Base-by-base conservation (phyloP, 1,140 invertebrate species). In the Leptestheria dahalacensis region DNA sequence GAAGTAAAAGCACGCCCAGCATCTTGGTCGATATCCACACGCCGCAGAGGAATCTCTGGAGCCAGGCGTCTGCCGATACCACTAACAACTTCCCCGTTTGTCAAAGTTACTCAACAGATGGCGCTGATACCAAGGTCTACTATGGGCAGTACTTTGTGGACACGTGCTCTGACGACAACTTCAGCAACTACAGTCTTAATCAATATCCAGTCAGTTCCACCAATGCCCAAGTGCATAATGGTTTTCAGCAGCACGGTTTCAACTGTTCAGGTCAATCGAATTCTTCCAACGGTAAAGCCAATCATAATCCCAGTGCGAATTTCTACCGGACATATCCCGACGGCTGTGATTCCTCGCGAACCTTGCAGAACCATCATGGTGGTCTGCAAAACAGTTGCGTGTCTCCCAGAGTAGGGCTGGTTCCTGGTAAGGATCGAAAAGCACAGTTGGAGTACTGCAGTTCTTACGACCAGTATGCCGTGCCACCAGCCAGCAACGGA, bases 401-500 rank as follows among this genome's bases (percentile, higher is more conserved):
- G 23, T 55, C 53, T 33, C 53, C 53, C 12, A 29, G 53, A 20
- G 33, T 55, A 33, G 53, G 53, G 12, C 2, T 55, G 18, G 53
- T 41, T 3, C 53, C 53, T 29, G 15, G 33, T 41, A 41, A 41
- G 15, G 33, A 41, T 41, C 15, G 6, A 6, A 41, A 41, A 41
- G 15, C 33, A 9, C 6, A 41, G 6, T 9, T 15, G 33, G 33
- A 41, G 6, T 41, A 41, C 33, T 41, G 33, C 15, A 41, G 33
- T 15, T 15, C 15, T 6, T 6, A 15, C 33, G 6, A 41, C 6
- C 33, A 41, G 33, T 41, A 41, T 15, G 33, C 33, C 6, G 6
- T 41, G 6, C 15, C 6, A 9, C 33, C 33, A 15, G 15, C 33
- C 6, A 15, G 33, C 15, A 41, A 15, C 33, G 33, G 33, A 15